Base-by-base conservation (phyloP, 2,888 invertebrate genomes). In the Agrochola macilenta region DNA sequence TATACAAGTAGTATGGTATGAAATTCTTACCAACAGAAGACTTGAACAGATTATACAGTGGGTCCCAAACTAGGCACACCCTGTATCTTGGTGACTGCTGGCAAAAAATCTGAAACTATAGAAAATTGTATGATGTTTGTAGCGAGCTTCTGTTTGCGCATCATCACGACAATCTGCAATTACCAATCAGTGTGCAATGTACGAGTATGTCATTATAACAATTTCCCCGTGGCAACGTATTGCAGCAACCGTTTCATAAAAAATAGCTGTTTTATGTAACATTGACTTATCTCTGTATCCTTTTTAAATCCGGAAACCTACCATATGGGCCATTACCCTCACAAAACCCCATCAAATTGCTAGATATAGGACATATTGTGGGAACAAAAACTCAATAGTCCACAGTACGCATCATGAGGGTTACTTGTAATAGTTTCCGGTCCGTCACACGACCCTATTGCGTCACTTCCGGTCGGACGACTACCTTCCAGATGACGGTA, bases 401-500 rank as follows among this genome's bases (percentile, higher is more conserved):
- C 35, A 57, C 61, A 79, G 75, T 75, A 76, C 79, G 84, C 60
- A n/a, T 70, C 76, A 84, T 81, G 75, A 83, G 87, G 87, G 89
- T 83, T 74, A 80, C 84, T 84, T 83, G 92, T 92, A 93, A 94
- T 93, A 92, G 92, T 91, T 95, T 94, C 94, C 94, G 92, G 91
- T 88, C 89, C 89, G 89, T 60, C 89, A 92, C 88, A 85, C 91
- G 89, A 88, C 89, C 92, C 93, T 94, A 95, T 95, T 93, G 92
- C 93, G 89, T 91, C 91, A 88, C 88, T 90, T 92, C 92, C 94
- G 91, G 89, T 79, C 87, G 87, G 88, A 83, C 85, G 87, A 88
- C 84, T 84, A 82, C 89, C 89, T 85, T 79, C 89, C 89, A 88
- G 87, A 91, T 90, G 91, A 82, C 87, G 84, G 87, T 91, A 91